Percentiles rank a stretch among this genome's conserved stretches.
Evolutionary conservation across 2,113 vertebrate species (phyloP).

Genomic region (Microtus richardsoni): DNA sequence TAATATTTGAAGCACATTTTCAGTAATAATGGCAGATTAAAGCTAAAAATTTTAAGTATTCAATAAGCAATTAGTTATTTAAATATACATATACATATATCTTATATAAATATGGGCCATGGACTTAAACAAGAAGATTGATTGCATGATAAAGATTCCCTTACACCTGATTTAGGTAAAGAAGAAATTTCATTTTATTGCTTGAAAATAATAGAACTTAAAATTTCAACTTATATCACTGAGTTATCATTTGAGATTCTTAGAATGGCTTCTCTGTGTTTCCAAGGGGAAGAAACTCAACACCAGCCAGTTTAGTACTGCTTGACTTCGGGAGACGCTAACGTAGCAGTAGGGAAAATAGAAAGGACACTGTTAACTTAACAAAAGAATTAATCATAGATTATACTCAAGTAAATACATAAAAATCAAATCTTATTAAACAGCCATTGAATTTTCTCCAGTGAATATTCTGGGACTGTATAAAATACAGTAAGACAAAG

Average conservation of each 20-base stretch:
- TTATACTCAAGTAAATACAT: neutral
- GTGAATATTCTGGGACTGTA: neutral
- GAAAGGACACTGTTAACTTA: neutral
- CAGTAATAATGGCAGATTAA: neutral
- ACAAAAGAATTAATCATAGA: neutral
- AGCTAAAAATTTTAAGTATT: neutral
- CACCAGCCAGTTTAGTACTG: neutral
- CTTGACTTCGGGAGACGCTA: constrained; percentile 9
- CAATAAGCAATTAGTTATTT: neutral
- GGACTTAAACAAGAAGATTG: neutral
- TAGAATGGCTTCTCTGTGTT: neutral
- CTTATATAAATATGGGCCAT: neutral
- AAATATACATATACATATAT: neutral
- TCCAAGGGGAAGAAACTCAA: neutral
- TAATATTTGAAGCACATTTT: neutral
- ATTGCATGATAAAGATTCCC: neutral
- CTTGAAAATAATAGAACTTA: constrained; percentile 54
- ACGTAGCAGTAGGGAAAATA: constrained; percentile 1
- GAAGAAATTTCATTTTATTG: neutral
- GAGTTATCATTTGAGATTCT: neutral
- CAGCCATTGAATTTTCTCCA: neutral
- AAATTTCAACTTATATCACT: constrained; percentile 18
- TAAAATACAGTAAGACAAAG: neutral
- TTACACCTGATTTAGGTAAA: neutral
- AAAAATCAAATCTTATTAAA: neutral